Evolutionary conservation across 1,140 invertebrate genomes (phyloP), one percentile per base, ranked within the genome.

Genomic region (Drosophila funebris): DNA sequence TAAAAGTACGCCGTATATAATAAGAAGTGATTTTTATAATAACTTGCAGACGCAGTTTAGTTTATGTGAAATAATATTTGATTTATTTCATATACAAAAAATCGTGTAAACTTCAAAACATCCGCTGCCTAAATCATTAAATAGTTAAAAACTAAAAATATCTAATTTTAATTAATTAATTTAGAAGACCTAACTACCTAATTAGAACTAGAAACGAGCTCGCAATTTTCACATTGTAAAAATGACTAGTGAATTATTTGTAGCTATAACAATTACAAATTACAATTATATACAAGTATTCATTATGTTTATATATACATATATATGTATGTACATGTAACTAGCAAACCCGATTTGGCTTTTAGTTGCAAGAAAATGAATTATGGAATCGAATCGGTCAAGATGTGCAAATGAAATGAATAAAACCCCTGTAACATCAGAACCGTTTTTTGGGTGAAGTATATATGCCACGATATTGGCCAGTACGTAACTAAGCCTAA

Each of bases 201-300:
- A 27, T 8, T 48, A 74, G 24, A 82, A 79, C 62, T 87, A 87
- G 81, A 73, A 69, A 73, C 74, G 74, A 77, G 74, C 83, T 88
- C 68, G 83, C 71, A 87, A 78, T 79, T 79, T 88, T 87, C 83
- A 87, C 84, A 79, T 87, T 88, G 83, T 90, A 90, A 88, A 78
- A 82, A 84, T 90, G 87, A 90, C 87, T 90, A 90, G 87, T 83
- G 76, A 81, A 90, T 84, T 80, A 88, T 75, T 88, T 88, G 77
- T 88, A 68, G 83, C 78, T 76, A 82, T 75, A 43, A 76, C 39
- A 61, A 46, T 68, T 56, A 52, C 52, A 58, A 50, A 56, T 33
- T 74, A 70, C 13, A 70, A 27, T 27, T 64, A 70, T 63, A 31
- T 70, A 74, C 50, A 74, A 14, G 1, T 52, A 68, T 61, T 7